Evolutionary conservation across 2,888 invertebrate species (phyloP), one percentile per base, ranked within the genome.

Genomic region (Syritta pipiens): DNA sequence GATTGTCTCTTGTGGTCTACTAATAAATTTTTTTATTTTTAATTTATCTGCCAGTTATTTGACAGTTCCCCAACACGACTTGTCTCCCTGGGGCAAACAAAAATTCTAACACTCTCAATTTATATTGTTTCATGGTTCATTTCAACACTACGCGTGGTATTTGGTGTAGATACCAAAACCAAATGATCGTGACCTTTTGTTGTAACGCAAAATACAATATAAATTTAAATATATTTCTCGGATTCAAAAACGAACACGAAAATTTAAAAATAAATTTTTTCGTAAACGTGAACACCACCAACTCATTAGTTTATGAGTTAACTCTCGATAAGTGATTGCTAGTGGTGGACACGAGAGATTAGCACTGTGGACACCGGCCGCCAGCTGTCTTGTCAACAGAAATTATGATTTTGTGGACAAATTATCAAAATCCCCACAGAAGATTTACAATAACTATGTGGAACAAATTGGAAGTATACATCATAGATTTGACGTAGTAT

Each of bases 341-440:
- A 42, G 6, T 3, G 26, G 37, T 4, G 28, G 26, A 37, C 57
- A 57, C 30, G 53, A 42, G 17, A 26, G 42, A 60, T 67, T 67
- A 60, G 24, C 14, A 10, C 44, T 10, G 42, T 40, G 30, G 51
- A 69, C 69, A 69, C 57, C n/a, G n/a, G n/a, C n/a, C n/a, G 51
- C 62, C 62, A 69, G 57, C 49, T 69, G 75, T 76, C 75, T 63
- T 76, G 76, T 76, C 76, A 57, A 63, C 62, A 76, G 35, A 51
- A 26, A 62, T 75, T 30, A 62, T 37, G 55, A 68, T 48, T 60
- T 28, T 44, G 24, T 9, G 19, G 20, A 67, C 44, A 67, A 75
- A 53, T 67, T 75, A 60, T 68, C 60, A 30, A 51, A 46, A 60
- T 67, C 68, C 42, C n/a, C 53, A 6, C 20, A 32, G 59, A 42